Evolutionary conservation across 2,888 invertebrate genomes (phyloP).

Genomic region (Perithous albicinctus): DNA sequence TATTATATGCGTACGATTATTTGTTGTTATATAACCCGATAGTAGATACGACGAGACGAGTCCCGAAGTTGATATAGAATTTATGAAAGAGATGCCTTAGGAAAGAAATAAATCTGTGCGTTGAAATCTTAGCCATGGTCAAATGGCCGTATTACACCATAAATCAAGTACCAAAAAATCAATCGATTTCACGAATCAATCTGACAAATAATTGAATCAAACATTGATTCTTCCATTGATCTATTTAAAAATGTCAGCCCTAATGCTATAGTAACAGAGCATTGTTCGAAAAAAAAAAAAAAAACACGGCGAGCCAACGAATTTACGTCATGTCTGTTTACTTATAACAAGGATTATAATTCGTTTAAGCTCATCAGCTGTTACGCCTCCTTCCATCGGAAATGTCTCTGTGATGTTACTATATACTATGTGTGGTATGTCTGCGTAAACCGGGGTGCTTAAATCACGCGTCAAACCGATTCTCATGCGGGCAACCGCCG

Average conservation of each 20-base stretch:
- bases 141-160: too few species aligned
- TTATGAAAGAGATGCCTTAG: too few species aligned
- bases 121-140: too few species aligned
- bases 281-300: too few species aligned
- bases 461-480: constrained; percentile 63
- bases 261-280: neutral
- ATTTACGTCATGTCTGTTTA: constrained; percentile 40
- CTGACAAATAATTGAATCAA: too few species aligned
- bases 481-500: constrained; percentile 52
- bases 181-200: too few species aligned
- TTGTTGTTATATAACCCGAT: neutral
- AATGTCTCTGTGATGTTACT: constrained; percentile 26
- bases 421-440: constrained; percentile 37
- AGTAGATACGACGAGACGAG: neutral
- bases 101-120: too few species aligned
- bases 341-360: constrained; percentile 60
- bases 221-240: too few species aligned
- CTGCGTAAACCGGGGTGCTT: constrained; percentile 57
- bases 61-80: neutral
- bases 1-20: constrained; percentile 14
- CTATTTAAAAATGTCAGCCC: too few species aligned
- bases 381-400: constrained; percentile 27
- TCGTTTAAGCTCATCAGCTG: constrained; percentile 63
- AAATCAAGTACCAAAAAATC: too few species aligned
- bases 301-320: neutral